These are phyloP conservation scores for Entomyzon cyanotis DNA, from an alignment of 2,113 vertebrate species.

Conservation along the genomic window DNA sequence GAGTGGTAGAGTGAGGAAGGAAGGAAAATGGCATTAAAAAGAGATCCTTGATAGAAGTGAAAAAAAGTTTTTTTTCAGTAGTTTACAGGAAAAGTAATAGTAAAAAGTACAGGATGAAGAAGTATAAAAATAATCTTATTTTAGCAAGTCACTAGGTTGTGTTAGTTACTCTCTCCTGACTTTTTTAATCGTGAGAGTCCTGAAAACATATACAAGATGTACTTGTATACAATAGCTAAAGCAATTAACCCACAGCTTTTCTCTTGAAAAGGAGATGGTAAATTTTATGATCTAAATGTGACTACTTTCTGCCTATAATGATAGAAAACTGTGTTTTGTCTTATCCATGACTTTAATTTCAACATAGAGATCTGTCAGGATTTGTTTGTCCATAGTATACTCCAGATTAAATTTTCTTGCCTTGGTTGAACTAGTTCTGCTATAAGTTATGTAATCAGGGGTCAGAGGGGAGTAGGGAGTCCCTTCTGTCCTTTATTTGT, in stretches of 20 bases:
- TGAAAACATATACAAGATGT: background rate
- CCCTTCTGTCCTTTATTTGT: background rate
- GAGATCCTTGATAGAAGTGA: background rate
- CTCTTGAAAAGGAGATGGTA: background rate
- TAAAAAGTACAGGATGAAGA: background rate
- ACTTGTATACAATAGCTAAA: background rate
- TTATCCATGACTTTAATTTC: background rate
- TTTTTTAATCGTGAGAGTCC: background rate
- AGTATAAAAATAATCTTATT: background rate
- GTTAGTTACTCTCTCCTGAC: background rate
- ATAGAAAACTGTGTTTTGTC: background rate
- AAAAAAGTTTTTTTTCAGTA: background rate
- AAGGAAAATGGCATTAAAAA: background rate
- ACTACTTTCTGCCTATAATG: accelerated
- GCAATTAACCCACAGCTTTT: accelerated
- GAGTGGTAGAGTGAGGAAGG: background rate
- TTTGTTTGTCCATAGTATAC: background rate
- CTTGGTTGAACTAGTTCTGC: background rate
- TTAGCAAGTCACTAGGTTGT: background rate
- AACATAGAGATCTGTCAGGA: background rate
- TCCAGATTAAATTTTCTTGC: background rate
- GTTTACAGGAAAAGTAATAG: background rate
- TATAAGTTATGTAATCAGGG: background rate
- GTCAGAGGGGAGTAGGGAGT: accelerated
- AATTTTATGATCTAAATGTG: background rate